phyloP scores from a whole-genome alignment of 2,888 invertebrate genomes.

The Drosophila kambysellisi region DNA sequence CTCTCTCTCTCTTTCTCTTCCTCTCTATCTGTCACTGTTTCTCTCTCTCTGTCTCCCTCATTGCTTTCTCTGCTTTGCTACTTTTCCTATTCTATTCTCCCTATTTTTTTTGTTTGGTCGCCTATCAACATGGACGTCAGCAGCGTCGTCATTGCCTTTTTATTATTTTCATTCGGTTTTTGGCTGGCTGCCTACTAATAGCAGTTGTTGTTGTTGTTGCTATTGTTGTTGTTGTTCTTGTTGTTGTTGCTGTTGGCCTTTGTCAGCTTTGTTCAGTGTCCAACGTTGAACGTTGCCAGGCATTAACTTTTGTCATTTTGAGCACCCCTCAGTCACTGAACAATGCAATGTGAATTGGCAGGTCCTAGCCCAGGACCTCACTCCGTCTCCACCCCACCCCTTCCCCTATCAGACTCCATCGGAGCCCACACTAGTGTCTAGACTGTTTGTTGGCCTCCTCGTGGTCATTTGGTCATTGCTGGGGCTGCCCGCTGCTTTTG shows the following conservation, averaged over 20 bases:
- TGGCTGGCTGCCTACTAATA: slow-evolving; percentile 74
- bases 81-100: slow-evolving; percentile 1
- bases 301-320: slow-evolving; percentile 78
- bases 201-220: slow-evolving; percentile 50
- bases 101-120: slow-evolving; percentile 38
- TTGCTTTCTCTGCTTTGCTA: slow-evolving; percentile 15
- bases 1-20: slow-evolving; percentile 7
- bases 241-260: slow-evolving; percentile 42
- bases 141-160: slow-evolving; percentile 63
- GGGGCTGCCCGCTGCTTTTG: slow-evolving; percentile 67
- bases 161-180: slow-evolving; percentile 71
- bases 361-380: slow-evolving; percentile 39
- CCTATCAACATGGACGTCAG: slow-evolving; percentile 65
- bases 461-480: slow-evolving; percentile 17
- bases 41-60: background rate
- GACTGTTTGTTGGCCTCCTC: slow-evolving; percentile 19
- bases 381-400: background rate
- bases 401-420: background rate
- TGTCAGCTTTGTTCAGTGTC: slow-evolving; percentile 56
- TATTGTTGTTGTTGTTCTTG: slow-evolving; percentile 32
- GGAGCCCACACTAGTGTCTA: slow-evolving; percentile 28
- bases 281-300: slow-evolving; percentile 70
- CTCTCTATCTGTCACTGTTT: background rate
- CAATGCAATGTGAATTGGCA: slow-evolving; percentile 77
- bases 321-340: slow-evolving; percentile 69